phyloP scores from a whole-genome alignment of 92 coral and sea anemone species.

The Heliopora coerulea region DNA sequence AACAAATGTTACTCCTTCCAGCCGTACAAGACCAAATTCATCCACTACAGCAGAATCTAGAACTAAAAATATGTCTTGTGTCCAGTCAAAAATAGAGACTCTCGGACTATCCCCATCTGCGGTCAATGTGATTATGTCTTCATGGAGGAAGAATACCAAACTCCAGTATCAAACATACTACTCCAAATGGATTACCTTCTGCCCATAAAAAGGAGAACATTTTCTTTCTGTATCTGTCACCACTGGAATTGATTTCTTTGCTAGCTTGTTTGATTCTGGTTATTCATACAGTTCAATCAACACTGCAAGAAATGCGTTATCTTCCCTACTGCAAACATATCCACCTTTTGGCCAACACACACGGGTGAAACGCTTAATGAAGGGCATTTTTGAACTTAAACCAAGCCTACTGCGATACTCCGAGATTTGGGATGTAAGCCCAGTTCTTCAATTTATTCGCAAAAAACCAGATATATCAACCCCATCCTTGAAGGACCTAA shows the following conservation, averaged over 20 bases:
- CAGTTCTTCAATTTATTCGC: constrained; percentile 36
- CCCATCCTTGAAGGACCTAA: constrained; percentile 33
- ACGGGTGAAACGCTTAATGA: constrained; percentile 49
- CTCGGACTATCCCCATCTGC: constrained; percentile 26
- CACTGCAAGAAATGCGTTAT: constrained; percentile 48
- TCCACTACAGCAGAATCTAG: constrained; percentile 52
- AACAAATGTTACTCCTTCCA: constrained; percentile 47
- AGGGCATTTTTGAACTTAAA: constrained; percentile 47
- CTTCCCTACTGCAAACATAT: constrained; percentile 19
- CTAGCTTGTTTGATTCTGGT: constrained; percentile 40
- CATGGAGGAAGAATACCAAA: constrained; percentile 45
- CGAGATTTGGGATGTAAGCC: constrained; percentile 44
- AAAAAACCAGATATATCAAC: constrained; percentile 16
- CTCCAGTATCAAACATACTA: constrained; percentile 15
- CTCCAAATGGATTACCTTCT: constrained; percentile 6
- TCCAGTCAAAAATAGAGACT: constrained; percentile 38
- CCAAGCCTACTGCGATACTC: constrained; percentile 43
- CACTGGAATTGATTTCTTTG: constrained; percentile 41
- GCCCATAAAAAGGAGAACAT: constrained; percentile 3
- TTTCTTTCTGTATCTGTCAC: constrained; percentile 28
- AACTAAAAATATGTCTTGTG: constrained; percentile 41
- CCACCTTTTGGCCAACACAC: constrained; percentile 54
- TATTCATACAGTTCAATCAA: constrained; percentile 43
- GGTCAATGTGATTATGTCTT: constrained; percentile 32
- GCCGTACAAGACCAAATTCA: constrained; percentile 33